Conservation (phyloP, 2,888 invertebrate species). For the Podotricha telesiphe region DNA sequence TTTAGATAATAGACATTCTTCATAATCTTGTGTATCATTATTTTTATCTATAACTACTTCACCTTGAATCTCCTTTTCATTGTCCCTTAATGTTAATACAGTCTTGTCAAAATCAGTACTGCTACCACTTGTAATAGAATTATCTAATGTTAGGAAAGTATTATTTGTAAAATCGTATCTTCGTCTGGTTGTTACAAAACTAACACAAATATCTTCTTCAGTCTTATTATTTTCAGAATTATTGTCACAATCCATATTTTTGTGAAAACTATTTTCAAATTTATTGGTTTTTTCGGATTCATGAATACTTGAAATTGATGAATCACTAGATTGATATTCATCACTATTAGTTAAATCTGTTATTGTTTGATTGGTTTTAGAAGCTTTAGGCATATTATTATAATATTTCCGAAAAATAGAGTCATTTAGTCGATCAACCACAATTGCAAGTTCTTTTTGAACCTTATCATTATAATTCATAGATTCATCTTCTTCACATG, state of each 20-base stretch:
- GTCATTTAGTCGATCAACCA: constrained; percentile 60
- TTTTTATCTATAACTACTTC: constrained; percentile 13
- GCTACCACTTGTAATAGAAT: constrained; percentile 54
- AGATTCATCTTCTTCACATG: constrained; percentile 62
- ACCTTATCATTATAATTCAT: constrained; percentile 38
- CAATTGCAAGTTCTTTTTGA: constrained; percentile 54
- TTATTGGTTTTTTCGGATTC: neutral
- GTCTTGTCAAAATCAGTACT: constrained; percentile 61
- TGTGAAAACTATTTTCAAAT: constrained; percentile 13
- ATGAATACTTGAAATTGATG: constrained; percentile 12
- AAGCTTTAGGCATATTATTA: constrained; percentile 48
- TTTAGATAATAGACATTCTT: neutral
- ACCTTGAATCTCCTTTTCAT: constrained; percentile 11
- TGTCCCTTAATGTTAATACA: constrained; percentile 53
- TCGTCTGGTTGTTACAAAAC: constrained; percentile 75
- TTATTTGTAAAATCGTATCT: constrained; percentile 60
- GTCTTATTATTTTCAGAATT: constrained; percentile 36
- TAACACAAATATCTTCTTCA: constrained; percentile 56
- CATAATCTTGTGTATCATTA: neutral
- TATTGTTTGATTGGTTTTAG: constrained; percentile 26
- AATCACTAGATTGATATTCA: neutral
- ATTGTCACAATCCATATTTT: constrained; percentile 37
- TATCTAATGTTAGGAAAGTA: constrained; percentile 59
- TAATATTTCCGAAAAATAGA: constrained; percentile 62
- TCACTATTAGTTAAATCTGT: constrained; percentile 36